Evolutionary conservation across 2,888 invertebrate genomes (phyloP).

Genomic region (Nemapogon koenigi): DNA sequence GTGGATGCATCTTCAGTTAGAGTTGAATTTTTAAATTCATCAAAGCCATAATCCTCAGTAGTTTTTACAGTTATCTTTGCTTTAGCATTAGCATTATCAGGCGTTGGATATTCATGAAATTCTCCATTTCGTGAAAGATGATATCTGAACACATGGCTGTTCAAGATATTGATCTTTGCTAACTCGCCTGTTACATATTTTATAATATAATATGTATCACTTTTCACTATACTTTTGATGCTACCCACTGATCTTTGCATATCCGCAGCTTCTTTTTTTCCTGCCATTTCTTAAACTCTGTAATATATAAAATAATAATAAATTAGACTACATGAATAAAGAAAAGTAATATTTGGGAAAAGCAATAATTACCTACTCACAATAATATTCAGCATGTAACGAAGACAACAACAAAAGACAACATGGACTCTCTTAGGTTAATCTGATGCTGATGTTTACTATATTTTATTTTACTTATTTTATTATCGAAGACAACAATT

Average conservation of each 20-base stretch:
- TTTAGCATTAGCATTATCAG: slow-evolving; percentile 32
- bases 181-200: slow-evolving; percentile 34
- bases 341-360: too few species aligned
- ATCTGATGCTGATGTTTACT: too few species aligned
- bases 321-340: too few species aligned
- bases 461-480: too few species aligned
- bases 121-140: slow-evolving; percentile 41
- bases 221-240: slow-evolving; percentile 31
- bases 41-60: slow-evolving; percentile 31
- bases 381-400: too few species aligned
- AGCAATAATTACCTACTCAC: too few species aligned
- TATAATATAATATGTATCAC: slow-evolving; percentile 29
- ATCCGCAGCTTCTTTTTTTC: too few species aligned
- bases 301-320: too few species aligned
- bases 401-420: too few species aligned
- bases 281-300: too few species aligned
- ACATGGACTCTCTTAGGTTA: too few species aligned
- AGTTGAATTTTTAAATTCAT: slow-evolving; percentile 31
- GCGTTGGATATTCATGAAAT: slow-evolving; percentile 41
- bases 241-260: slow-evolving; percentile 10
- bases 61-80: slow-evolving; percentile 40
- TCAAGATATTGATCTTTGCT: slow-evolving; percentile 37
- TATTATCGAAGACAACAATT: too few species aligned
- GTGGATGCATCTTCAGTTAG: slow-evolving; percentile 23
- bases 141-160: slow-evolving; percentile 44